phyloP scores from a whole-genome alignment of 1,140 invertebrate species.

The Cydia strobilella region DNA sequence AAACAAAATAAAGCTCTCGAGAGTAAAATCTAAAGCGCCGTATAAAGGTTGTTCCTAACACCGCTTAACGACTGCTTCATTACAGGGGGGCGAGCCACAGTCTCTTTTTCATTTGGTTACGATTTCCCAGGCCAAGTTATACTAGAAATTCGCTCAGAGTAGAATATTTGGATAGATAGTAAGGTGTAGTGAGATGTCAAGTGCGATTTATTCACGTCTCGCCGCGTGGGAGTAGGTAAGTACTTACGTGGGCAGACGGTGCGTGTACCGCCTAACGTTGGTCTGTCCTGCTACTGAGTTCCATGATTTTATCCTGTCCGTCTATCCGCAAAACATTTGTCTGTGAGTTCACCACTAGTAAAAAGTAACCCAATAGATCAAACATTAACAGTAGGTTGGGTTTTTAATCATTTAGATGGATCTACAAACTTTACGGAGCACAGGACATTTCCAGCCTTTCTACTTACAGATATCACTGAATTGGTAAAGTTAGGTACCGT shows the following conservation, averaged over 20 bases:
- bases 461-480: too few species aligned
- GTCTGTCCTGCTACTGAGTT: slow-evolving; percentile 12
- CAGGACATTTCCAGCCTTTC: too few species aligned
- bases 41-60: background rate
- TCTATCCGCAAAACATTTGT: background rate
- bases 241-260: slow-evolving; percentile 51
- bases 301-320: background rate
- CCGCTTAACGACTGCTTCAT: background rate
- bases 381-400: too few species aligned
- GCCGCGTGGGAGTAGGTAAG: slow-evolving; percentile 56
- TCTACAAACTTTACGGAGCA: too few species aligned
- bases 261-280: slow-evolving; percentile 52
- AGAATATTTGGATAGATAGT: background rate
- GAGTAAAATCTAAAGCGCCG: background rate
- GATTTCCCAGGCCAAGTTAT: background rate
- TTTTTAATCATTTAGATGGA: too few species aligned
- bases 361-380: background rate
- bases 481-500: too few species aligned
- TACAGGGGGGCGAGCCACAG: background rate
- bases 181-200: slow-evolving; percentile 52
- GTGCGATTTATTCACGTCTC: slow-evolving; percentile 68
- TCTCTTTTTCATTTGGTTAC: background rate
- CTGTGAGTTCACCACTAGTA: background rate
- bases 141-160: background rate
- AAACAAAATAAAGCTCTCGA: background rate